phyloP scores from a whole-genome alignment of 2,797 vertebrate genomes.

The Danio kyathit region DNA sequence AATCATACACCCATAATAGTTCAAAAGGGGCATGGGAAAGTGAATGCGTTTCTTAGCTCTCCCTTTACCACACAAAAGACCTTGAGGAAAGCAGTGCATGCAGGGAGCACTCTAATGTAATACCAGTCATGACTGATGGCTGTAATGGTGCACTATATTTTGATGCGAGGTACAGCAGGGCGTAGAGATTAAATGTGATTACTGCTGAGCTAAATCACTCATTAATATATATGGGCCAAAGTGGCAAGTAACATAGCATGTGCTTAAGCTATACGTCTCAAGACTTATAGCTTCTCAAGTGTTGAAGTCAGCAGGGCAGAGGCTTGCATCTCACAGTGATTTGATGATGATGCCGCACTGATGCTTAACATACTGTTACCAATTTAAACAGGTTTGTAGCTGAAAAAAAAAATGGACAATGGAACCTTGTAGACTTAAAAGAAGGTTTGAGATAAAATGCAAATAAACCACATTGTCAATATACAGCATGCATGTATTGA shows the following conservation, averaged over 20 bases:
- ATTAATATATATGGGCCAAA: conserved; percentile 60
- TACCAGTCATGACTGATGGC: conserved; percentile 57
- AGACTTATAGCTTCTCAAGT: not conserved
- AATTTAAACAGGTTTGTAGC: not conserved
- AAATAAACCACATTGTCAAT: not conserved
- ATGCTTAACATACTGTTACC: conserved; percentile 1
- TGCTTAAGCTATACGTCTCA: conserved; percentile 13
- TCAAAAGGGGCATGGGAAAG: too few relatives aligned
- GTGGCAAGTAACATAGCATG: conserved; percentile 41
- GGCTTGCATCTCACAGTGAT: not conserved
- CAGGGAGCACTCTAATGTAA: conserved; percentile 35
- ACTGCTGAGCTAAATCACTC: conserved; percentile 59
- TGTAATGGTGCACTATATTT: conserved; percentile 53
- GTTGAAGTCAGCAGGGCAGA: conserved; percentile 31
- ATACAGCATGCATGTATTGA: not conserved
- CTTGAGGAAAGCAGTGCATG: conserved; percentile 25
- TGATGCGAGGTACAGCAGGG: conserved; percentile 52
- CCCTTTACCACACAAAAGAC: not conserved
- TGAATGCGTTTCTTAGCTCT: conserved; percentile 8
- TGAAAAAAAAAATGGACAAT: not conserved
- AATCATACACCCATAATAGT: too few relatives aligned
- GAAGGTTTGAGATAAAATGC: not conserved
- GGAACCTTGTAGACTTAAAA: not conserved
- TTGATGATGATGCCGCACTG: not conserved
- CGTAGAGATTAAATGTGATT: conserved; percentile 58